These are phyloP conservation scores for Prorops nasuta DNA, from an alignment of 1,140 invertebrate species.

Conservation along the genomic window DNA sequence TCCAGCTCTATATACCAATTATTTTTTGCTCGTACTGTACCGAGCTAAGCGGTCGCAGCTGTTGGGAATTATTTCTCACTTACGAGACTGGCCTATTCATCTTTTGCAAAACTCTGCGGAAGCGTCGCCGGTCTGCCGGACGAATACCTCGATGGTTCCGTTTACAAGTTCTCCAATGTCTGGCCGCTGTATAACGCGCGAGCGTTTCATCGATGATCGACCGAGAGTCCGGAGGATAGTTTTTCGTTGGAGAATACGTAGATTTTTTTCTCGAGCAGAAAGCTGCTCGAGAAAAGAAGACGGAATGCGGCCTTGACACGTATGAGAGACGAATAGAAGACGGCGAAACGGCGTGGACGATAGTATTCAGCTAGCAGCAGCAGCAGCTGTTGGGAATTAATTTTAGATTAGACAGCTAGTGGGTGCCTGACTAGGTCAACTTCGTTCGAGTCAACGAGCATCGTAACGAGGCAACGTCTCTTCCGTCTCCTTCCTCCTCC, in stretches of 20 bases:
- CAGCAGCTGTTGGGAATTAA: conserved; percentile 53
- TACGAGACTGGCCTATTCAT: too few relatives aligned
- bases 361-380: conserved; percentile 24
- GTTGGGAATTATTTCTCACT: too few relatives aligned
- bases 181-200: background rate
- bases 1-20: too few relatives aligned
- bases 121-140: background rate
- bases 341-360: conserved; percentile 17
- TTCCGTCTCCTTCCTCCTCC: background rate
- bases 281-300: background rate
- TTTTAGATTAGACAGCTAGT: conserved; percentile 53
- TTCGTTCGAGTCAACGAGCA: conserved; percentile 31
- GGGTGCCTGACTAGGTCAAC: conserved; percentile 45
- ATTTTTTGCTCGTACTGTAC: too few relatives aligned
- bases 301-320: conserved; percentile 45
- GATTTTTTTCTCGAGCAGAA: background rate
- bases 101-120: too few relatives aligned
- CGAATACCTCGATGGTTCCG: background rate
- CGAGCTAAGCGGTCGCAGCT: too few relatives aligned
- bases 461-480: conserved; percentile 12
- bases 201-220: too few relatives aligned
- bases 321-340: conserved; percentile 28
- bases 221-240: background rate
- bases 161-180: background rate
- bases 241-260: background rate